Evolutionary conservation across 1,140 invertebrate species (phyloP).

Genomic region (Caenorhabditis inopinata): DNA sequence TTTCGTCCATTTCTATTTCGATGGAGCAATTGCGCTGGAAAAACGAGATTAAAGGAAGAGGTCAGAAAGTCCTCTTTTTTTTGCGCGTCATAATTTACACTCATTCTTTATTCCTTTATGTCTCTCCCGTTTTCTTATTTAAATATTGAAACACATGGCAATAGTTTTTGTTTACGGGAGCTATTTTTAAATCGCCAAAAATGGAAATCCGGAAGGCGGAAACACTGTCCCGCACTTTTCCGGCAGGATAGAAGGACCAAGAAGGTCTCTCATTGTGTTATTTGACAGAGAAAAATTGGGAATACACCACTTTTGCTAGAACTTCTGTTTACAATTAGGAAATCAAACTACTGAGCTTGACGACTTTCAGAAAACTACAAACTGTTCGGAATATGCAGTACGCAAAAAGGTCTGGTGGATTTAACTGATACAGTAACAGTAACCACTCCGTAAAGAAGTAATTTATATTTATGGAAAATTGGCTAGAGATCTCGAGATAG

Average conservation of each 20-base stretch:
- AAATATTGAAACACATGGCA: neutral
- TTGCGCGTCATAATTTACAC: neutral
- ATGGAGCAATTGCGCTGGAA: constrained; percentile 70
- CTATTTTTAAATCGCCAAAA: neutral
- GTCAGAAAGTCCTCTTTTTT: neutral
- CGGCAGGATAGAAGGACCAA: neutral
- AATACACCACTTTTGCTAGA: neutral
- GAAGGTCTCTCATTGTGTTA: constrained; percentile 12
- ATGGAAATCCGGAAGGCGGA: neutral
- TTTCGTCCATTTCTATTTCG: constrained; percentile 83
- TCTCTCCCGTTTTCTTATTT: neutral
- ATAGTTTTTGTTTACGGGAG: neutral
- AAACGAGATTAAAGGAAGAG: neutral
- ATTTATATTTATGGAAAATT: too few relatives aligned
- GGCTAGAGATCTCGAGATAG: too few relatives aligned
- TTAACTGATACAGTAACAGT: too few relatives aligned
- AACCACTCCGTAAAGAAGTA: too few relatives aligned
- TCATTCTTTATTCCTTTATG: constrained; percentile 21
- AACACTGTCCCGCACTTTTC: neutral
- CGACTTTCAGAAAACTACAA: neutral
- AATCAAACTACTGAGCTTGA: neutral
- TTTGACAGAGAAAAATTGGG: constrained; percentile 31
- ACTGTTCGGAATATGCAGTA: too few relatives aligned
- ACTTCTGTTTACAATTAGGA: neutral
- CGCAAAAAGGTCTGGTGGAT: too few relatives aligned